These are phyloP conservation scores for Thysanoteuthis rhombus DNA, from an alignment of 2,888 invertebrate species.

Conservation along the genomic window DNA sequence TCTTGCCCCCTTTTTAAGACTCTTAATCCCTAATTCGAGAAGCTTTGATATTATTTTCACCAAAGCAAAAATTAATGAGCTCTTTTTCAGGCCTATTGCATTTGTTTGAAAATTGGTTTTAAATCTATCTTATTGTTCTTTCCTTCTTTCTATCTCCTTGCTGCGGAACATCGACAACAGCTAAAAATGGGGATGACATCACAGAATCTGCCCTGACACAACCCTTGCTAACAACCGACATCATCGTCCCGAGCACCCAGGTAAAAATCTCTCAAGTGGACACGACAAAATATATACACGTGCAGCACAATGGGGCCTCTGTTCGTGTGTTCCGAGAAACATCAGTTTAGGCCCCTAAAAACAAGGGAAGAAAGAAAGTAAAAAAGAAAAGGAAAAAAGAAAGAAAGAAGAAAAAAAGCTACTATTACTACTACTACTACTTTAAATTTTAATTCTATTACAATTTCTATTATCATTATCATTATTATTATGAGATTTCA, in stretches of 20 bases:
- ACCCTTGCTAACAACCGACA: constrained; percentile 58
- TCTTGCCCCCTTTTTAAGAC: too few relatives aligned
- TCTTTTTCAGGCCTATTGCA: constrained; percentile 33
- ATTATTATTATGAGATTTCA: too few relatives aligned
- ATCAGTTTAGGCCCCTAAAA: constrained; percentile 56
- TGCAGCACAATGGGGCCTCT: constrained; percentile 67
- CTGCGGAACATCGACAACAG: neutral
- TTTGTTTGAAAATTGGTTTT: constrained; percentile 34
- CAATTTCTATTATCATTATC: neutral
- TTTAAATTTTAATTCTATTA: neutral
- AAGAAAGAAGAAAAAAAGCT: neutral
- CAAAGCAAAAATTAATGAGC: neutral
- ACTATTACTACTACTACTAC: neutral
- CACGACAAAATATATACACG: constrained; percentile 68
- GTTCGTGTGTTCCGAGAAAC: constrained; percentile 68
- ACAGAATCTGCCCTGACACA: constrained; percentile 55
- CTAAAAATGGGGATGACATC: constrained; percentile 35
- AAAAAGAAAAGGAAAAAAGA: neutral
- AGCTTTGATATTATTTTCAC: too few relatives aligned
- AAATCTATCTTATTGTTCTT: constrained; percentile 33
- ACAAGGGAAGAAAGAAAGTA: neutral
- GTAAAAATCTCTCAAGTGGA: constrained; percentile 65
- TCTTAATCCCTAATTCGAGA: too few relatives aligned
- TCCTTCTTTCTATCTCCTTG: too few relatives aligned
- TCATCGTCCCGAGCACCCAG: constrained; percentile 62